Evolutionary conservation across 2,113 vertebrate species (phyloP).

Genomic region (Oriolus oriolus): DNA sequence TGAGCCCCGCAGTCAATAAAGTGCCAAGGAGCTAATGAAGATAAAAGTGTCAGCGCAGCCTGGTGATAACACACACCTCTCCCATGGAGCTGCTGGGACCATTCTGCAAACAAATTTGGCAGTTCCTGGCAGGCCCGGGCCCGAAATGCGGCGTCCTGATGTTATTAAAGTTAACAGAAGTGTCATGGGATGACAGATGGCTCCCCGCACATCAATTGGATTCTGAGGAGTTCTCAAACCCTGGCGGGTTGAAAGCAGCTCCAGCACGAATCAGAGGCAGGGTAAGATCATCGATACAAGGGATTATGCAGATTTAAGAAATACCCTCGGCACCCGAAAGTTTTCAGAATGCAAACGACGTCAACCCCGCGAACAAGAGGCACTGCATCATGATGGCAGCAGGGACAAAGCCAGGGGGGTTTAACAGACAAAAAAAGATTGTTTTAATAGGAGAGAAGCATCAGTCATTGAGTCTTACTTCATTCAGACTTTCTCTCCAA

Average conservation of each 20-base stretch:
- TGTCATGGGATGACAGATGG: slow-evolving; percentile 67
- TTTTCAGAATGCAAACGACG: slow-evolving; percentile 75
- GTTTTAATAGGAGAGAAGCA: slow-evolving; percentile 89
- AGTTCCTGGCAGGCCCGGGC: not conserved
- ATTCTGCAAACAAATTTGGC: not conserved
- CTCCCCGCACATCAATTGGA: slow-evolving; percentile 42
- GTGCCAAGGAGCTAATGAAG: slow-evolving; percentile 2
- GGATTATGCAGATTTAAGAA: slow-evolving; percentile 70
- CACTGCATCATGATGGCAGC: slow-evolving; percentile 99
- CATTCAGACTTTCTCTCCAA: slow-evolving; percentile 92
- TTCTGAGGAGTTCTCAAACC: slow-evolving; percentile 51
- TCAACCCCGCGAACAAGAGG: slow-evolving; percentile 85
- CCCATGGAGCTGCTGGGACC: not conserved
- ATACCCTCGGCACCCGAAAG: slow-evolving; percentile 67
- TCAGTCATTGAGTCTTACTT: slow-evolving; percentile 94
- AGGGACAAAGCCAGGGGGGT: slow-evolving; percentile 91
- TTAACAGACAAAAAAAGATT: slow-evolving; percentile 82
- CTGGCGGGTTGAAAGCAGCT: slow-evolving; percentile 66
- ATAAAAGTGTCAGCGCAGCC: not conserved
- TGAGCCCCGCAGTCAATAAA: not conserved
- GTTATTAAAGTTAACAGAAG: slow-evolving; percentile 16
- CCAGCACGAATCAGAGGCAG: slow-evolving; percentile 46
- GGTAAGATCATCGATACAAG: slow-evolving; percentile 69
- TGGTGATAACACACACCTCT: not conserved
- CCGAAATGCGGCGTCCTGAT: not conserved